A percentile compares a stretch with the other conserved stretches of the same genome.
Evolutionary conservation across 2,888 invertebrate species (phyloP).

Genomic region (Biston stratarius): DNA sequence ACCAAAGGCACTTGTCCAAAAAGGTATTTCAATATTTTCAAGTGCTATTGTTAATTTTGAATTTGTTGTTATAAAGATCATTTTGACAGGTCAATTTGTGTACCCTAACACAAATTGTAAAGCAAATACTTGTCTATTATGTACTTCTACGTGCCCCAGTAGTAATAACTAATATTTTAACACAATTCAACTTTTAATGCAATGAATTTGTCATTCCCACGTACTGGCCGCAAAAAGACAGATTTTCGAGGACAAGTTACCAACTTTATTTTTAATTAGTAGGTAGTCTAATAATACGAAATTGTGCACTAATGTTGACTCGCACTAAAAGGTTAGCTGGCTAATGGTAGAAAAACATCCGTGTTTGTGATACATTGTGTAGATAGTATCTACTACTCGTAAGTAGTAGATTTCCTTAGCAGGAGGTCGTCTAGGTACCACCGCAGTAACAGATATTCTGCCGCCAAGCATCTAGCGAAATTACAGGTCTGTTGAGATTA

Average conservation of each 20-base stretch:
- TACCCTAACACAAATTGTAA: neutral
- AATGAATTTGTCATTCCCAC: conserved; percentile 12
- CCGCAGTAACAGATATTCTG: no score
- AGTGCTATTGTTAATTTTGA: no score
- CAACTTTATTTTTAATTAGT: neutral
- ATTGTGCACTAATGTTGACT: conserved; percentile 6
- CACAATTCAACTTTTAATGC: neutral
- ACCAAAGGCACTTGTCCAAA: no score
- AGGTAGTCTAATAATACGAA: conserved; percentile 1
- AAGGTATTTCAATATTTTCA: no score
- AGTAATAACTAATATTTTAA: conserved; percentile 5
- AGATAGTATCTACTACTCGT: no score
- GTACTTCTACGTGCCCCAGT: neutral
- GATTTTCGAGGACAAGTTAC: conserved; percentile 14
- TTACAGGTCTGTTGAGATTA: no score
- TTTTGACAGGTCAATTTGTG: neutral
- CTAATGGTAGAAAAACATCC: conserved; percentile 7
- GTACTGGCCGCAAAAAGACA: conserved; percentile 17
- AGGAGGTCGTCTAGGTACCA: no score
- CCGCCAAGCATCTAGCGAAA: no score
- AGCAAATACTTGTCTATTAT: neutral
- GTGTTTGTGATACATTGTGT: neutral
- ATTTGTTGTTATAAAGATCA: neutral
- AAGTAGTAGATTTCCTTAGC: no score
- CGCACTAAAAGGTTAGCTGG: conserved; percentile 6